Percentiles rank a stretch among this genome's conserved stretches.
These are phyloP conservation scores for Pyxicephalus adspersus DNA, from an alignment of 2,113 vertebrate genomes.

Conservation along the genomic window DNA sequence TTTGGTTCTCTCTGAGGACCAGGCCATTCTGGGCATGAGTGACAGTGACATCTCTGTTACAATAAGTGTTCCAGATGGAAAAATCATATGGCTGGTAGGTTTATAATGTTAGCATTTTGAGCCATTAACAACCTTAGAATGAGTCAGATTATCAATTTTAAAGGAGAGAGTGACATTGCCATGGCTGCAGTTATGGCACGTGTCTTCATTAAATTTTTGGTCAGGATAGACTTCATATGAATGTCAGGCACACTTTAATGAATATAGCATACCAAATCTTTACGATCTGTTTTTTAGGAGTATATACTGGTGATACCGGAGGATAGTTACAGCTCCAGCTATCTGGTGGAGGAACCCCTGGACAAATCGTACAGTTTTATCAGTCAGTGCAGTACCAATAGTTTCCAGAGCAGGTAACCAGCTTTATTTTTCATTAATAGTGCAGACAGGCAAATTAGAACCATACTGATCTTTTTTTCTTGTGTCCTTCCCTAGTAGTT, in stretches of 20 bases:
- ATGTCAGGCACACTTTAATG: too few relatives aligned
- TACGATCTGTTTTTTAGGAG: slow-evolving; percentile 72
- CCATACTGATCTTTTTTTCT: not conserved
- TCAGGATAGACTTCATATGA: too few relatives aligned
- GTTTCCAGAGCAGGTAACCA: slow-evolving; percentile 88
- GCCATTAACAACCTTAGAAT: too few relatives aligned
- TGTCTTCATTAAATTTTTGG: too few relatives aligned
- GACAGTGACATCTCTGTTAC: slow-evolving; percentile 85
- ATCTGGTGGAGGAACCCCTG: slow-evolving; percentile 86
- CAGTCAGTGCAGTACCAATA: slow-evolving; percentile 88
- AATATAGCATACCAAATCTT: not conserved
- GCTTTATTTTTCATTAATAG: not conserved
- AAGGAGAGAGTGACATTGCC: too few relatives aligned
- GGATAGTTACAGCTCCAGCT: slow-evolving; percentile 80
- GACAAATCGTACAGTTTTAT: slow-evolving; percentile 97
- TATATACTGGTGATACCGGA: slow-evolving; percentile 90
- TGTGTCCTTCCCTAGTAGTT: slow-evolving; percentile 66
- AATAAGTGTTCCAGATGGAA: slow-evolving; percentile 82
- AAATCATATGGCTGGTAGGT: slow-evolving; percentile 90
- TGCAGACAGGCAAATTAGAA: not conserved
- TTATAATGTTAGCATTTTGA: too few relatives aligned
- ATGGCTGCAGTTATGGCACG: too few relatives aligned
- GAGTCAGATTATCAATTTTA: too few relatives aligned
- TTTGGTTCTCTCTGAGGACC: slow-evolving; percentile 85
- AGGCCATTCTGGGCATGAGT: slow-evolving; percentile 85